Evolutionary conservation across 2,888 invertebrate genomes (phyloP).

Genomic region (Congeria kusceri): DNA sequence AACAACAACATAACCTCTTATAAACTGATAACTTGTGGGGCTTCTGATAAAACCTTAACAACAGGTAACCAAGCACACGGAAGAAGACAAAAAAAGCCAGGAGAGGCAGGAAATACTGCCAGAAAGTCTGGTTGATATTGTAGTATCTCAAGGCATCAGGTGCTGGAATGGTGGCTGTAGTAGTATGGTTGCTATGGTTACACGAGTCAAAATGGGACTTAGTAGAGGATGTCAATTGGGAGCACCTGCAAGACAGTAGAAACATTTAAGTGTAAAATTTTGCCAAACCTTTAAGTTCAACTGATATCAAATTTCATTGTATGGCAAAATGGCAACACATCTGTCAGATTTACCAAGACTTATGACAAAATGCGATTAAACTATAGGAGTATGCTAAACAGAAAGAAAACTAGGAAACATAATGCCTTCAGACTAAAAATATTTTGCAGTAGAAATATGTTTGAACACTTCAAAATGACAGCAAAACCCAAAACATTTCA

Average conservation of each 20-base stretch:
- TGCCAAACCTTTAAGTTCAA: too few species aligned
- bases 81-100: constrained; percentile 67
- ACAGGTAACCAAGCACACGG: constrained; percentile 65
- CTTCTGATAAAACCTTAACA: constrained; percentile 67
- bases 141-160: constrained; percentile 63
- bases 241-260: constrained; percentile 60
- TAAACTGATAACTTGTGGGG: constrained; percentile 24
- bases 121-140: constrained; percentile 58
- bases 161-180: constrained; percentile 58
- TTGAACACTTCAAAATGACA: too few species aligned
- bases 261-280: not conserved
- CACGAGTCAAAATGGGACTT: constrained; percentile 61
- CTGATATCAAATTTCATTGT: too few species aligned
- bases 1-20: too few species aligned
- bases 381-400: too few species aligned
- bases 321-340: too few species aligned
- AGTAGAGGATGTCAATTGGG: constrained; percentile 40
- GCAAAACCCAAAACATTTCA: too few species aligned
- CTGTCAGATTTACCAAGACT: too few species aligned
- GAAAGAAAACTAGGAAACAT: too few species aligned
- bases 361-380: too few species aligned
- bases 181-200: constrained; percentile 1
- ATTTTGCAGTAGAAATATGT: too few species aligned
- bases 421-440: too few species aligned
- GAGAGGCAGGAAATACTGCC: constrained; percentile 68